Percentiles rank a stretch among this genome's conserved stretches.
Conservation (phyloP, 2,797 vertebrate genomes). For the Sciaenops ocellatus region DNA sequence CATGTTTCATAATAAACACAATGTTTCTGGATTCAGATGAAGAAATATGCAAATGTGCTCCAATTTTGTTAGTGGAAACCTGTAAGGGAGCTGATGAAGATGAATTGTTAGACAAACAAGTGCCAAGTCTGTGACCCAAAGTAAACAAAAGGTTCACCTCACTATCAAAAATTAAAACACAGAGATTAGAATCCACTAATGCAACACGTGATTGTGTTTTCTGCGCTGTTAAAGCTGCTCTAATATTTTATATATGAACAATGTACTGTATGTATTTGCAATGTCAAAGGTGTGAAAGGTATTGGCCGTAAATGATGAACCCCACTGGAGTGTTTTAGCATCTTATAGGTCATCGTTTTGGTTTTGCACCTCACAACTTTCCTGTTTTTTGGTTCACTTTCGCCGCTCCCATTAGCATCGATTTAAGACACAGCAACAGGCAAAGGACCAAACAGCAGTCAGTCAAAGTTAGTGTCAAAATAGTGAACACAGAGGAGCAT, state of each 20-base stretch:
- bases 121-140: constrained; percentile 20
- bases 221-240: neutral
- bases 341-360: neutral
- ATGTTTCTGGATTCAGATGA: constrained; percentile 27
- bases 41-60: constrained; percentile 47
- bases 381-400: neutral
- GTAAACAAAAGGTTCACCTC: constrained; percentile 8
- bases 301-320: neutral
- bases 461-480: neutral
- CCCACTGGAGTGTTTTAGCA: constrained; percentile 1
- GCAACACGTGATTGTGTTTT: neutral
- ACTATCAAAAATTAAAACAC: neutral
- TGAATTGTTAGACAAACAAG: constrained; percentile 17
- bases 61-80: constrained; percentile 20
- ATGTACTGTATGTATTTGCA: neutral
- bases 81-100: constrained; percentile 51
- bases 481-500: constrained; percentile 2
- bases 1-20: constrained; percentile 33
- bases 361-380: neutral
- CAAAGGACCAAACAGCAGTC: neutral
- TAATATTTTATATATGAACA: constrained; percentile 1
- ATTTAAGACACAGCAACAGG: constrained; percentile 20
- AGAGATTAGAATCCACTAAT: neutral
- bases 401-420: neutral
- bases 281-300: neutral